Conservation (phyloP, 1,140 invertebrate species). For the Macrobrachium rosenbergii region DNA sequence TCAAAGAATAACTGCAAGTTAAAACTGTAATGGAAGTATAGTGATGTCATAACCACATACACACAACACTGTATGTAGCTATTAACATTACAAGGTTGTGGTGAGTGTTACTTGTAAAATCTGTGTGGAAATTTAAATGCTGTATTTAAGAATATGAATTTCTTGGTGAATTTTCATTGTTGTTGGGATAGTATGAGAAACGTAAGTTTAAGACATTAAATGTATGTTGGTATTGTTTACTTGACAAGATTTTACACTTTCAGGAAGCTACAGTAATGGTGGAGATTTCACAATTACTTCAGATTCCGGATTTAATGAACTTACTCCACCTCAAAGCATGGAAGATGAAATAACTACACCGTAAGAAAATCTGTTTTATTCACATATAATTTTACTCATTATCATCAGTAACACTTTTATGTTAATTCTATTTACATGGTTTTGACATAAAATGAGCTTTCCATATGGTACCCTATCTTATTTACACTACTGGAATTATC, state of each 20-base stretch:
- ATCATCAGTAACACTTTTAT: not conserved
- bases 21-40: no score
- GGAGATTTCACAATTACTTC: slow-evolving; percentile 56
- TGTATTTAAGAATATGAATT: no score
- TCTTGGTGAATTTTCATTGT: no score
- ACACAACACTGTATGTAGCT: no score
- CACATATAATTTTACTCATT: not conserved
- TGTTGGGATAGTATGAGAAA: not conserved
- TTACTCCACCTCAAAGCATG: slow-evolving; percentile 57
- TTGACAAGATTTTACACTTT: slow-evolving; percentile 6
- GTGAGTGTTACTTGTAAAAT: no score
- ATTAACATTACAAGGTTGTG: no score
- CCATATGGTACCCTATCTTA: no score
- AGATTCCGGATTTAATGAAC: slow-evolving; percentile 64
- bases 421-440: not conserved
- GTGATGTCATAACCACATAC: no score
- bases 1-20: no score
- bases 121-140: no score
- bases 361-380: slow-evolving; percentile 12
- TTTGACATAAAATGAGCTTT: no score
- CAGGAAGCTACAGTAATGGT: slow-evolving; percentile 59
- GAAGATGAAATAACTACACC: slow-evolving; percentile 59
- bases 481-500: no score
- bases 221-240: not conserved
- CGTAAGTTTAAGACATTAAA: not conserved